Evolutionary conservation across 1,140 invertebrate species (phyloP).

Genomic region (Drosophila pachea): DNA sequence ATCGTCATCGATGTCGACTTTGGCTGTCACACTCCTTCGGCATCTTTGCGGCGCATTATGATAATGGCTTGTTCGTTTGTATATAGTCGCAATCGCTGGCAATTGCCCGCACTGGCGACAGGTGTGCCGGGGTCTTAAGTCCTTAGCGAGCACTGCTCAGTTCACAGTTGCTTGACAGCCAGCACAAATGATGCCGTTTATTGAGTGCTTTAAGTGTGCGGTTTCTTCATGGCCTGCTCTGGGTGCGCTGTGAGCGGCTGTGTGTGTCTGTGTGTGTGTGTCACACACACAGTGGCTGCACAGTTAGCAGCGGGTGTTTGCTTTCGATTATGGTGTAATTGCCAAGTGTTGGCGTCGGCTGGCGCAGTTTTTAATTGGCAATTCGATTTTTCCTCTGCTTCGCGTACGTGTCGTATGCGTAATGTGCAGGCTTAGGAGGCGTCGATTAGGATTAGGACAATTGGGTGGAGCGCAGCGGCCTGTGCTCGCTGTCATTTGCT

Average conservation of each 20-base stretch:
- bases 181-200: slow-evolving; percentile 66
- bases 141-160: slow-evolving; percentile 19
- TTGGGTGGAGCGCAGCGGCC: slow-evolving; percentile 16
- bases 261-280: slow-evolving; percentile 13
- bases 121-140: slow-evolving; percentile 55
- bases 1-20: slow-evolving; percentile 42
- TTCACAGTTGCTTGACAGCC: slow-evolving; percentile 38
- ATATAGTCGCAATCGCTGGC: slow-evolving; percentile 35
- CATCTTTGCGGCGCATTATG: slow-evolving; percentile 60
- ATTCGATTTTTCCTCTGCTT: slow-evolving; percentile 47
- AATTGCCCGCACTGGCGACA: slow-evolving; percentile 38
- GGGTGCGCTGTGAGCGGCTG: slow-evolving; percentile 4
- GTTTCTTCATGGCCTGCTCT: slow-evolving; percentile 7
- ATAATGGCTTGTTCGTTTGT: slow-evolving; percentile 76
- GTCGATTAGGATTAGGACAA: slow-evolving; percentile 57
- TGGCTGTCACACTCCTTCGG: slow-evolving; percentile 30
- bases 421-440: slow-evolving; percentile 62
- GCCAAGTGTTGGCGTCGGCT: slow-evolving; percentile 37
- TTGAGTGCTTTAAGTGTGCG: slow-evolving; percentile 61
- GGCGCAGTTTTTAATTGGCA: slow-evolving; percentile 67
- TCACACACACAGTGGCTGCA: neutral
- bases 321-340: slow-evolving; percentile 56
- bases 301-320: slow-evolving; percentile 28
- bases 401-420: slow-evolving; percentile 72
- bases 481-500: slow-evolving; percentile 33